Conservation (phyloP, 2,888 invertebrate genomes). For the Aphrophora alni region DNA sequence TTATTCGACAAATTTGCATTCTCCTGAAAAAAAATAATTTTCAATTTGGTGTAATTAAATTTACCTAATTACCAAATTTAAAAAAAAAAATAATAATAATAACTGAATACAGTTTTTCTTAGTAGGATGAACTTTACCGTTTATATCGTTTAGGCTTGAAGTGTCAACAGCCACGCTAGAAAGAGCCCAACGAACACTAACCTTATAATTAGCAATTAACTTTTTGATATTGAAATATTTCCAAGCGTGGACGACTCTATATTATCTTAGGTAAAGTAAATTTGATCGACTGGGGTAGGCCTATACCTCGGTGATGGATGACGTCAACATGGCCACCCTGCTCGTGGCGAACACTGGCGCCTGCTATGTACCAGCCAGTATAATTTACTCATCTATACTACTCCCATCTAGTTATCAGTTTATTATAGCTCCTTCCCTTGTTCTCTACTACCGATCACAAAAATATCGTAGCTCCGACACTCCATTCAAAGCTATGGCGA, state of each 20-base stretch:
- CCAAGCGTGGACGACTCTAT: background rate
- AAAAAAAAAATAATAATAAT: no score
- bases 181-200: no score
- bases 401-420: conserved; percentile 38
- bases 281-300: background rate
- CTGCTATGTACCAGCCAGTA: conserved; percentile 20
- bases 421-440: conserved; percentile 22
- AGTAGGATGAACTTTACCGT: no score
- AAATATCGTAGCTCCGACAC: background rate
- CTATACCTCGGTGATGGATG: background rate
- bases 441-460: background rate
- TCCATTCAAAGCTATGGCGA: no score
- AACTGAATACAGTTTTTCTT: no score
- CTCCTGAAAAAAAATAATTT: no score
- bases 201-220: no score
- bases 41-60: no score
- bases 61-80: no score
- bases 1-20: no score
- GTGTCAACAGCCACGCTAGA: no score
- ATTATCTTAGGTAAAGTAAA: background rate
- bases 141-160: no score
- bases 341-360: conserved; percentile 10
- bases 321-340: conserved; percentile 11
- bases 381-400: conserved; percentile 37
- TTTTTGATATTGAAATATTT: background rate